phyloP scores from a whole-genome alignment of 2,797 vertebrate genomes.

The Chiloscyllium punctatum region DNA sequence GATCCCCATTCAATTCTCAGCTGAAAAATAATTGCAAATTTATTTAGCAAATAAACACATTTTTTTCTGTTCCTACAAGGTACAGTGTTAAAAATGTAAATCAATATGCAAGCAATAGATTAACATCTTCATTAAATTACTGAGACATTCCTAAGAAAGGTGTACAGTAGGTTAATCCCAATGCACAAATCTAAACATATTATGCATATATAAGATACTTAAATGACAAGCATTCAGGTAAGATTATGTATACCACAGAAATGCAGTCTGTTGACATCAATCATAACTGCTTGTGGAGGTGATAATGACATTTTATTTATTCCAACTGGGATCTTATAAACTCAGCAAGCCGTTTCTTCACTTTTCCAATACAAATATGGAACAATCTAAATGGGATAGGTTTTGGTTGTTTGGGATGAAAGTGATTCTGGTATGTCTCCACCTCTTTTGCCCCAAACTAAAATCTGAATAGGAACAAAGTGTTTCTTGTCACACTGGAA shows the following conservation, averaged over 20 bases:
- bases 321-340: background rate
- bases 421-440: background rate
- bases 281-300: background rate
- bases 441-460: background rate
- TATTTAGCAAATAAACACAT: background rate
- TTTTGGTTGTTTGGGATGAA: background rate
- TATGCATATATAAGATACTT: background rate
- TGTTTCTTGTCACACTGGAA: background rate
- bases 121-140: background rate
- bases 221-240: background rate
- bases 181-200: background rate
- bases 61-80: background rate
- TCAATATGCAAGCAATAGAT: background rate
- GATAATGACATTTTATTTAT: background rate
- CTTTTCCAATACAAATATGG: background rate
- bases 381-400: background rate
- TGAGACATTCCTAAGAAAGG: background rate
- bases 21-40: background rate
- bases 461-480: background rate
- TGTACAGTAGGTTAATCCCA: background rate
- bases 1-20: background rate
- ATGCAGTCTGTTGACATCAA: background rate
- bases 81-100: background rate
- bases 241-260: background rate
- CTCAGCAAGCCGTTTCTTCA: background rate